Evolutionary conservation across 2,888 invertebrate genomes (phyloP).

Genomic region (Orthosia gracilis): DNA sequence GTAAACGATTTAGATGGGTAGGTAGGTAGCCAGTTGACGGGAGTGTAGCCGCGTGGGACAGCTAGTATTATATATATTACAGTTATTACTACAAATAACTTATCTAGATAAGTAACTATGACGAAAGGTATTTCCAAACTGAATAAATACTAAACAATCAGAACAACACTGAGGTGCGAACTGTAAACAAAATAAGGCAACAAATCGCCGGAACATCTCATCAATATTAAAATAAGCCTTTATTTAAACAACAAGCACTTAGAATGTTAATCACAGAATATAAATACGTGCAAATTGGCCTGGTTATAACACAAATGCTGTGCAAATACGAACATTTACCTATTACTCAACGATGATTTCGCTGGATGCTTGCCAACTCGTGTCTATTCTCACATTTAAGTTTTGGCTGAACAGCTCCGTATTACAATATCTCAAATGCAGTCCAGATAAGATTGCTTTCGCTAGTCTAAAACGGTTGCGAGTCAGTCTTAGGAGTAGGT

Average conservation of each 20-base stretch:
- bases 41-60: too few relatives aligned
- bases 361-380: slow-evolving; percentile 76
- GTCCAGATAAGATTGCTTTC: slow-evolving; percentile 55
- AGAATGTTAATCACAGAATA: slow-evolving; percentile 66
- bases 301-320: slow-evolving; percentile 77
- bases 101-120: too few relatives aligned
- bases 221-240: slow-evolving; percentile 52
- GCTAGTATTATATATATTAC: too few relatives aligned
- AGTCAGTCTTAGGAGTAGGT: slow-evolving; percentile 13
- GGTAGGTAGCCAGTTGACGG: too few relatives aligned
- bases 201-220: slow-evolving; percentile 31
- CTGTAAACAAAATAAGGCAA: slow-evolving; percentile 16
- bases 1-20: too few relatives aligned
- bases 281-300: slow-evolving; percentile 73
- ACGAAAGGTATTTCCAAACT: not conserved
- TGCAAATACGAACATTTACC: slow-evolving; percentile 78
- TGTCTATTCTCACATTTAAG: slow-evolving; percentile 70
- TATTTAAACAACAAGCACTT: slow-evolving; percentile 55
- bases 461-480: slow-evolving; percentile 36
- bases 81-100: too few relatives aligned
- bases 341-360: slow-evolving; percentile 80
- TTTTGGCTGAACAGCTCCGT: slow-evolving; percentile 62
- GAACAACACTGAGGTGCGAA: slow-evolving; percentile 11
- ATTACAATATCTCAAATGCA: slow-evolving; percentile 62
- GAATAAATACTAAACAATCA: slow-evolving; percentile 5